A percentile compares a stretch with the other conserved stretches of the same genome.
Evolutionary conservation across 2,888 invertebrate genomes (phyloP).

Genomic region (Spilarctia lutea): DNA sequence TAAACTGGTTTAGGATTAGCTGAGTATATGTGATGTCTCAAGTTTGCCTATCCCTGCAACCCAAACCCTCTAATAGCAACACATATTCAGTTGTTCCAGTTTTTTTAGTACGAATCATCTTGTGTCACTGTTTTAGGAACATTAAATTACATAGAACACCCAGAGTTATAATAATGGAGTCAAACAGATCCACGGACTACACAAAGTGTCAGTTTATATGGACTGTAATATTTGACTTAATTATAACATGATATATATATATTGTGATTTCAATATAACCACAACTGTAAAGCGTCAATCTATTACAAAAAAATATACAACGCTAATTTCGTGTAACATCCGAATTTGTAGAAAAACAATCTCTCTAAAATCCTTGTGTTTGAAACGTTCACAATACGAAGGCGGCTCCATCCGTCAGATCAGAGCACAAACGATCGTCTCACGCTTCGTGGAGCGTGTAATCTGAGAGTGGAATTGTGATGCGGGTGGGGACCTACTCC

Average conservation of each 20-base stretch:
- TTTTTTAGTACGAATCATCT: too few relatives aligned
- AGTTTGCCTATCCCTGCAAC: too few relatives aligned
- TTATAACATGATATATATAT: background rate
- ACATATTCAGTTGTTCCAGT: too few relatives aligned
- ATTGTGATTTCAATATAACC: background rate
- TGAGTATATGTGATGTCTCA: too few relatives aligned
- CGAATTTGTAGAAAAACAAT: slow-evolving; percentile 12
- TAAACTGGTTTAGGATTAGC: too few relatives aligned
- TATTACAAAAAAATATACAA: background rate
- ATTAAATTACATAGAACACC: too few relatives aligned
- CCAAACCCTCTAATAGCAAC: too few relatives aligned
- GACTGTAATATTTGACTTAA: background rate
- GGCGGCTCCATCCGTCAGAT: slow-evolving; percentile 31
- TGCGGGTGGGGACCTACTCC: slow-evolving; percentile 14
- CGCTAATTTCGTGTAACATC: background rate
- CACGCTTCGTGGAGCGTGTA: slow-evolving; percentile 48
- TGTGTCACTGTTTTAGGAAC: too few relatives aligned
- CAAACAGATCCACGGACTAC: too few relatives aligned
- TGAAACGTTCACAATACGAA: slow-evolving; percentile 21
- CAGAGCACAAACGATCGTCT: slow-evolving; percentile 48
- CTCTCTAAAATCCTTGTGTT: slow-evolving; percentile 6
- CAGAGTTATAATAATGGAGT: too few relatives aligned
- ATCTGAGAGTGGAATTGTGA: slow-evolving; percentile 30
- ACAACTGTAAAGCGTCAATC: background rate
- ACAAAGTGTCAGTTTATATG: too few relatives aligned